Base-by-base conservation (phyloP, 2,888 invertebrate genomes). In the Phania funesta region DNA sequence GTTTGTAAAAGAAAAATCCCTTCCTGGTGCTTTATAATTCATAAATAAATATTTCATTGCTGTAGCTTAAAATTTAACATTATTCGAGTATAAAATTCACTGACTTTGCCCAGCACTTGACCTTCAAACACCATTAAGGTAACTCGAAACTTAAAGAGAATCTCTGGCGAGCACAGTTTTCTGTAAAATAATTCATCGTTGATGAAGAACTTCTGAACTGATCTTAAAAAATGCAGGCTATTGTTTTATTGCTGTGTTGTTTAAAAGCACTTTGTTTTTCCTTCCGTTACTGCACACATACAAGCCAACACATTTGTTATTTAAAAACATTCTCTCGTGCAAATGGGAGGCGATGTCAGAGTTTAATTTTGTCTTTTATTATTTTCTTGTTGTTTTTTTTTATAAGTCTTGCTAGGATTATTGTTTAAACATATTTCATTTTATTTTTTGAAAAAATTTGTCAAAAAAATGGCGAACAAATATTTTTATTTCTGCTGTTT, bases 291-390 rank as follows among this genome's bases (percentile, higher is more conserved):
- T 22, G 22, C 22, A 24, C 24, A 38, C 56, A 20, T 1, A 48
- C 5, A 24, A 1, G 6, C 16, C 0, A 16, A 52, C 9, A 9
- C 4, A 8, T 9, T 11, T 35, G 41, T 16, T 26, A n/a, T 64
- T 22, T 20, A 46, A 64, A 20, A 3, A 46, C 3, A 35, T 29
- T 8, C 11, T 38, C 32, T 32, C 32, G 26, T 54, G 84, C 83
- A 84, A 22, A n/a, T 86, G 84, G 58, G 24, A 48, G 35, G 38
- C 41, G 2, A 18, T 62, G 44, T 46, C 24, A 22, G 46, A 67
- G 35, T 64, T 35, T 54, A 41, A 18, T 46, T 74, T 65, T n/a
- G 6, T 11, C 2, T 16, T 48, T 32, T 35, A 16, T 35, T 64
- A 20, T 70, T 52, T 62, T 16, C 16, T 22, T 35, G 5, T 50